Evolutionary conservation across 2,888 invertebrate genomes (phyloP).

Genomic region (Plagodis pulveraria): DNA sequence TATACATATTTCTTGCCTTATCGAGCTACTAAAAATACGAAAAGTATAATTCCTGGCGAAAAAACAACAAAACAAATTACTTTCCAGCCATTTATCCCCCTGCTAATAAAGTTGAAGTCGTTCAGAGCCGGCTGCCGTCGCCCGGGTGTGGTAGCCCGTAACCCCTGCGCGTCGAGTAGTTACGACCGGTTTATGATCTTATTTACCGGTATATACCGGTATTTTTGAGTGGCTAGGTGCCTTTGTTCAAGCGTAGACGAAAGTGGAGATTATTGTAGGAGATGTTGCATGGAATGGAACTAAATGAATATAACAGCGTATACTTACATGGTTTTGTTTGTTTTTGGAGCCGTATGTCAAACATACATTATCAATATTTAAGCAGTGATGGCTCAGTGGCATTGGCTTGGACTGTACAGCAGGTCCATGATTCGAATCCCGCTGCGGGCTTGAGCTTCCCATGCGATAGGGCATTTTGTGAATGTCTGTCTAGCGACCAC

Average conservation of each 20-base stretch:
- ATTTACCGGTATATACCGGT: conserved; percentile 20
- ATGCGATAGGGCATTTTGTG: too few relatives aligned
- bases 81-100: conserved; percentile 12
- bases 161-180: conserved; percentile 4
- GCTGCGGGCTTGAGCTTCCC: too few relatives aligned
- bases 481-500: too few relatives aligned
- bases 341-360: too few relatives aligned
- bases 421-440: too few relatives aligned
- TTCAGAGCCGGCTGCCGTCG: conserved; percentile 3
- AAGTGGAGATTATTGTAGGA: not conserved
- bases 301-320: too few relatives aligned
- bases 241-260: not conserved
- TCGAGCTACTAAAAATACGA: conserved; percentile 3
- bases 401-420: too few relatives aligned
- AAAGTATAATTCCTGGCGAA: conserved; percentile 5
- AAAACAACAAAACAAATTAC: conserved; percentile 24
- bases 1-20: conserved; percentile 16
- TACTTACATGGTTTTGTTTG: too few relatives aligned
- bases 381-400: too few relatives aligned
- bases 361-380: too few relatives aligned
- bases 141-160: conserved; percentile 10
- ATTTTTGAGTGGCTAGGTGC: not conserved
- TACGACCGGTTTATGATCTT: conserved; percentile 30
- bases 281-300: too few relatives aligned
- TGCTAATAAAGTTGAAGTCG: conserved; percentile 12